Evolutionary conservation across 2,797 vertebrate species (phyloP).

Genomic region (Alosa sapidissima): DNA sequence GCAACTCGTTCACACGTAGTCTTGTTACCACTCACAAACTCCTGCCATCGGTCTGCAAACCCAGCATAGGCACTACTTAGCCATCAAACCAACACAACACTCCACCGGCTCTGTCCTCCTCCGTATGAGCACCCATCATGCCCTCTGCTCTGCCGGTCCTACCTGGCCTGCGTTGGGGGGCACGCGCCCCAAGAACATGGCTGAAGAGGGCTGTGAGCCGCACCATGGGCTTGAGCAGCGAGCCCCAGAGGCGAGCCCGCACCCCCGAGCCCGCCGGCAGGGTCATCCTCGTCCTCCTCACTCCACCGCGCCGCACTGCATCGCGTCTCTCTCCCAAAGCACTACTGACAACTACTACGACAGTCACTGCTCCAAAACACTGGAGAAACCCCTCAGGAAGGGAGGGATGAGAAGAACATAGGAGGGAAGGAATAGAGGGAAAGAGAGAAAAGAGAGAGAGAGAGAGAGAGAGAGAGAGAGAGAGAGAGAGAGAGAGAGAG

Average conservation of each 20-base stretch:
- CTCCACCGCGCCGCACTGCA: background rate
- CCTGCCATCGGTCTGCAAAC: background rate
- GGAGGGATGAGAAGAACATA: background rate
- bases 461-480: slow-evolving; percentile 26
- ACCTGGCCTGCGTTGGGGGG: slow-evolving; percentile 34
- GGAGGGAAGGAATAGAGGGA: background rate
- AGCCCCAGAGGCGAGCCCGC: slow-evolving; percentile 32
- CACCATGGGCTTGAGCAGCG: slow-evolving; percentile 34
- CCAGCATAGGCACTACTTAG: background rate
- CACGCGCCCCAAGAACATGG: slow-evolving; percentile 31
- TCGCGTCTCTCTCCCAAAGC: background rate
- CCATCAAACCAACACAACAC: background rate
- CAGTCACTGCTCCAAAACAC: background rate
- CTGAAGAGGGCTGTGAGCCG: slow-evolving; percentile 36
- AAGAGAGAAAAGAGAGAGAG: slow-evolving; percentile 22
- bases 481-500: slow-evolving; percentile 31
- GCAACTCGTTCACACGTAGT: background rate
- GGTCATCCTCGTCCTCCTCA: background rate
- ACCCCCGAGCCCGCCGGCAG: slow-evolving; percentile 5
- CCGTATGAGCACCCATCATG: background rate
- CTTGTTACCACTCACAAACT: background rate
- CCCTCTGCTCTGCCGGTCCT: background rate
- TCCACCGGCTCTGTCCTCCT: too few species aligned
- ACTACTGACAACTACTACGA: background rate
- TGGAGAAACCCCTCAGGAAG: background rate